phyloP scores from a whole-genome alignment of 2,888 invertebrate genomes.

The Agelastica alni region DNA sequence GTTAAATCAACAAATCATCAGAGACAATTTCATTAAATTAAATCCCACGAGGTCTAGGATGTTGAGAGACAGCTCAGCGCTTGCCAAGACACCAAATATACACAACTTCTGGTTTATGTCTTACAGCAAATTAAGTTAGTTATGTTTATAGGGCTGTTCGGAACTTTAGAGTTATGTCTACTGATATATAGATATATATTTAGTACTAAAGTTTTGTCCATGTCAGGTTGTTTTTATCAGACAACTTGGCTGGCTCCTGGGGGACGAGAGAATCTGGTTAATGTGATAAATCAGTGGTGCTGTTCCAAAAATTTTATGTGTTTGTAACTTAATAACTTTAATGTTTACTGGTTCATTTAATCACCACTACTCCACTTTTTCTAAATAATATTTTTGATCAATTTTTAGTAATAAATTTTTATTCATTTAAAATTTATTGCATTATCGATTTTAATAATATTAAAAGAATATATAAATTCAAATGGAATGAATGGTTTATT shows the following conservation, averaged over 20 bases:
- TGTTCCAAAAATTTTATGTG: not conserved
- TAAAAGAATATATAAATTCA: no score
- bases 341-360: no score
- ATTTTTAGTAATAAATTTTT: no score
- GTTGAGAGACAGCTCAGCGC: slow-evolving; percentile 2
- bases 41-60: slow-evolving; percentile 35
- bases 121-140: slow-evolving; percentile 52
- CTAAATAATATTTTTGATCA: no score
- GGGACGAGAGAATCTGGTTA: slow-evolving; percentile 6
- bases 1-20: slow-evolving; percentile 1
- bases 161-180: slow-evolving; percentile 48
- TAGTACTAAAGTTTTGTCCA: slow-evolving; percentile 45
- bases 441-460: no score
- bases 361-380: no score
- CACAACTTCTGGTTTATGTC: slow-evolving; percentile 48
- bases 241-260: slow-evolving; percentile 32
- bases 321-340: no score
- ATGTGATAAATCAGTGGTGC: not conserved
- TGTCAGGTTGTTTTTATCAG: slow-evolving; percentile 44
- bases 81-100: slow-evolving; percentile 22
- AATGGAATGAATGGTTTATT: no score
- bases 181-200: slow-evolving; percentile 47
- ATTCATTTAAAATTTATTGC: no score
- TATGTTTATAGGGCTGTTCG: slow-evolving; percentile 52
- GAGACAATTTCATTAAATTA: slow-evolving; percentile 37